Evolutionary conservation across 2,888 invertebrate species (phyloP), one percentile per base, ranked within the genome.

Genomic region (Meteorus colon): DNA sequence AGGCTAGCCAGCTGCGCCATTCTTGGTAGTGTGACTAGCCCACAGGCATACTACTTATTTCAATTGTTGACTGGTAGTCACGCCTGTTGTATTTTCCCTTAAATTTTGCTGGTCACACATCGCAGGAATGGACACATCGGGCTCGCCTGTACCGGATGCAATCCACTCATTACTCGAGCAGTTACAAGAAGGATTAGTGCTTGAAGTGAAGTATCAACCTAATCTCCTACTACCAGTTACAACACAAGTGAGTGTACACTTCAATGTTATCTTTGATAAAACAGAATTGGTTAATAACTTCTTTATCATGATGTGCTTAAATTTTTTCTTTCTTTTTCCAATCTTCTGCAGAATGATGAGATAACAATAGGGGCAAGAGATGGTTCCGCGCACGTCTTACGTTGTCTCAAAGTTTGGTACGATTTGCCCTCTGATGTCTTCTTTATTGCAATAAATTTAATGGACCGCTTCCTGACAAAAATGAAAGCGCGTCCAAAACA

Each of bases 331-430:
- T 77, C n/a, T 41, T 80, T 29, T 31, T 69, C 27, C 48, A 66
- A 31, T 12, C 12, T 62, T 76, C 84, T 84, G 0, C 88, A 93
- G 93, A 92, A 91, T 83, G 92, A 94, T 79, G 96, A 96, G 87
- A 94, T 95, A 85, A 95, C 95, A 70, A 92, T 93, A 72, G 94
- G 93, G 66, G 94, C 94, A 65, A 92, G 96, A 62, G 95, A 96
- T 90, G 95, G 94, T 81, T 95, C 96, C 24, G 95, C 95, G 1
- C 95, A 95, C 89, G 94, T 95, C 82, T 91, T 96, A 83, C 92
- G 96, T 81, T 96, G 95, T 88, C 92, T 96, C 81, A 96, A 96
- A 90, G 94, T 95, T 85, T 96, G 96, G 95, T 96, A 94, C 90
- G 96, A 96, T 87, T 90, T 96, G 84, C 95, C 96, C 14, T 93